phyloP scores from a whole-genome alignment of 2,797 vertebrate species.

The Diplodus puntazzo region DNA sequence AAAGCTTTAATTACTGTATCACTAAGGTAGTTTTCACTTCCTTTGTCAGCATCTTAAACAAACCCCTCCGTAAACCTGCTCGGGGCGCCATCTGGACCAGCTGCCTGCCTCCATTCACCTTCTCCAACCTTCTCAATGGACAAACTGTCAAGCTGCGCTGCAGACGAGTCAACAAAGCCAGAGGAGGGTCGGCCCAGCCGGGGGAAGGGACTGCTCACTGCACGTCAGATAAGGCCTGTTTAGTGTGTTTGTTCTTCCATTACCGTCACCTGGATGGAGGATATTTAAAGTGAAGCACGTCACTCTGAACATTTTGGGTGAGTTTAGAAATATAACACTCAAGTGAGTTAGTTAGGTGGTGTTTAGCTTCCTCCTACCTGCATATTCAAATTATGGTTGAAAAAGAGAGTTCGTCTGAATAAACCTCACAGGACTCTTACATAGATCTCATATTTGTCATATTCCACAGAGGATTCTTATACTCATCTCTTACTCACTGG shows the following conservation, averaged over 20 bases:
- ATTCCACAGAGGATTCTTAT: not conserved
- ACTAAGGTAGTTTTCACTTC: slow-evolving; percentile 8
- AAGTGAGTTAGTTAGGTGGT: not conserved
- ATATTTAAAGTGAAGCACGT: not conserved
- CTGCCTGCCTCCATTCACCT: slow-evolving; percentile 55
- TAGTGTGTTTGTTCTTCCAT: slow-evolving; percentile 19
- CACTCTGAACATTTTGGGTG: not conserved
- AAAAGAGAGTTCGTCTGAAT: not conserved
- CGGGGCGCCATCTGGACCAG: slow-evolving; percentile 55
- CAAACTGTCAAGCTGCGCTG: slow-evolving; percentile 50
- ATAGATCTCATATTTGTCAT: not conserved
- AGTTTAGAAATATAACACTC: not conserved
- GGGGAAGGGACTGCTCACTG: slow-evolving; percentile 39
- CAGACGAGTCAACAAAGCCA: slow-evolving; percentile 59
- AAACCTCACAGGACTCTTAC: not conserved
- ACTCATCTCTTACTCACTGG: not conserved
- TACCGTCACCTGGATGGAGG: slow-evolving; percentile 37
- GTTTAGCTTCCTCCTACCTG: not conserved
- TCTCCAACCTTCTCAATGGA: slow-evolving; percentile 40
- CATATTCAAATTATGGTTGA: not conserved
- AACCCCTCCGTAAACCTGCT: slow-evolving; percentile 26
- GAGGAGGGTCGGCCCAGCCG: slow-evolving; percentile 16
- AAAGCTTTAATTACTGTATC: slow-evolving; percentile 17
- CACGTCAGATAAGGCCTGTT: slow-evolving; percentile 35
- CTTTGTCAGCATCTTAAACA: slow-evolving; percentile 37